Conservation (phyloP, 2,888 invertebrate genomes). For the Ophion ellenae region DNA sequence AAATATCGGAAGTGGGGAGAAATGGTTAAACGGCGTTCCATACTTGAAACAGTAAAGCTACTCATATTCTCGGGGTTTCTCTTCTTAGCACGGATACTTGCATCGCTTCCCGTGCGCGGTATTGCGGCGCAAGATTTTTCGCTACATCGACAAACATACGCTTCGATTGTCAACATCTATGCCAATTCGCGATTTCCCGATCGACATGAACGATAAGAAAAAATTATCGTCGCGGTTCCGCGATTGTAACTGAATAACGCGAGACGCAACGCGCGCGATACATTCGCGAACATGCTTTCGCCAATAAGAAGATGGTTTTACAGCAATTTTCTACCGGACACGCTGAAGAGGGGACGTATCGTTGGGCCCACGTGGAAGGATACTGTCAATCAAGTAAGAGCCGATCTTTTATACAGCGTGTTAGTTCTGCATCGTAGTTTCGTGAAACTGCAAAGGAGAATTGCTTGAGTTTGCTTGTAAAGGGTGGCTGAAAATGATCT, state of each 20-base stretch:
- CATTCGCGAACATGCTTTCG: constrained; percentile 61
- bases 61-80: constrained; percentile 32
- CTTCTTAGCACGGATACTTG: not conserved
- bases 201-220: not conserved
- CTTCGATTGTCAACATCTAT: not conserved
- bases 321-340: constrained; percentile 68
- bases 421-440: not conserved
- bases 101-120: not conserved
- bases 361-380: constrained; percentile 66
- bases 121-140: not conserved
- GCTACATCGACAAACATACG: not conserved
- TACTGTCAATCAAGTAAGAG: constrained; percentile 70
- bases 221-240: not conserved
- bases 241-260: not conserved
- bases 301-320: constrained; percentile 70
- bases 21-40: constrained; percentile 38
- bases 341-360: constrained; percentile 59
- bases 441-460: not conserved
- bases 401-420: not conserved
- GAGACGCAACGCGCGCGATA: not conserved
- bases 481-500: too few relatives aligned
- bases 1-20: constrained; percentile 18
- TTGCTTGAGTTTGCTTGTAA: not conserved
- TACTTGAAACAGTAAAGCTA: constrained; percentile 26
- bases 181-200: not conserved